These are phyloP conservation scores for Andinoacara biseriatus DNA, from an alignment of 2,113 vertebrate species.

Conservation along the genomic window DNA sequence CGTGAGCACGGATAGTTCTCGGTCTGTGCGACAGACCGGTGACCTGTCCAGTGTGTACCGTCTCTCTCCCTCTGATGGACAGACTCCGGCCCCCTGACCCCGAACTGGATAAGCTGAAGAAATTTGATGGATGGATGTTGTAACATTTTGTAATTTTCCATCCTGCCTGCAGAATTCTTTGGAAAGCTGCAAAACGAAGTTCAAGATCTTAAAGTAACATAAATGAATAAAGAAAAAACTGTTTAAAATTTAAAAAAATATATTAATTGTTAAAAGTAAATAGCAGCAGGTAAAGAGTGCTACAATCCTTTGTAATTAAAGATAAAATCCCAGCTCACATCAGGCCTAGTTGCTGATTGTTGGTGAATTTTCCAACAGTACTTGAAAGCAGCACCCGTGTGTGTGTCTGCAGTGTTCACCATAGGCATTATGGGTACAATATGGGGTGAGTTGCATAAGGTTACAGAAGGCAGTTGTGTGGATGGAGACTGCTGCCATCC, in stretches of 20 bases:
- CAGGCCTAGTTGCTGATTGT: neutral
- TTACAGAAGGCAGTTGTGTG: neutral
- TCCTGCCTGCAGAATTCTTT: too few species aligned
- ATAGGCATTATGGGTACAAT: constrained; percentile 70
- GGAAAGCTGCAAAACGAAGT: neutral
- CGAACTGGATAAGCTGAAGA: too few species aligned
- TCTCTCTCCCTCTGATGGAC: too few species aligned
- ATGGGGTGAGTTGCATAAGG: constrained; percentile 65
- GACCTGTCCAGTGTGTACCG: too few species aligned
- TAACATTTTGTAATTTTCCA: too few species aligned
- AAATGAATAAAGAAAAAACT: neutral
- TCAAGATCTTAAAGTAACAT: neutral
- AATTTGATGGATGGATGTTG: too few species aligned
- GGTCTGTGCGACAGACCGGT: too few species aligned
- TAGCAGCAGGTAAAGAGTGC: neutral
- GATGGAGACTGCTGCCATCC: neutral
- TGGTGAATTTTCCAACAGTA: constrained; percentile 2
- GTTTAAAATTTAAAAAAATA: too few species aligned
- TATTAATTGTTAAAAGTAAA: neutral
- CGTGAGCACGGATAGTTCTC: too few species aligned
- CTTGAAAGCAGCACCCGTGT: constrained; percentile 42
- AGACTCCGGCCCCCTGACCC: too few species aligned
- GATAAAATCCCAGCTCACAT: fast-evolving
- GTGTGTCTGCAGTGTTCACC: neutral
- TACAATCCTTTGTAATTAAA: fast-evolving